Base-by-base conservation (phyloP, 1,140 invertebrate genomes). In the Centruroides sculpturatus region DNA sequence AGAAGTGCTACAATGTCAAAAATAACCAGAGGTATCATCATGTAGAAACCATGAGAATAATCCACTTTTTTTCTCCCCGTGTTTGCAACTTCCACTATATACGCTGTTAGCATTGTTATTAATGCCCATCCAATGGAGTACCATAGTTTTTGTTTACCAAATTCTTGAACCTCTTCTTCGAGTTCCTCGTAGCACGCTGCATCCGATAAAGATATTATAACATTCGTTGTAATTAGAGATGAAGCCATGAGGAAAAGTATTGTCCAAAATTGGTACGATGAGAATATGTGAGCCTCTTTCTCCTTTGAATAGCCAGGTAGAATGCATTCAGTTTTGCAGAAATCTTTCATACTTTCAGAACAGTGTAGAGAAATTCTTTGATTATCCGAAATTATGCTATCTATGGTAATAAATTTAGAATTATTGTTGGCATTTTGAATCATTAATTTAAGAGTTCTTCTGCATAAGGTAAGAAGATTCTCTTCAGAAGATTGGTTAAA, bases 31-130 rank as follows among this genome's bases (percentile, higher is more conserved):
- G 58, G 6, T 12, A 41, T 56, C 4, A 62, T n/a, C 2, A 59
- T 35, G 5, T 49, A 62, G 9, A 62, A 62, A 13, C 61, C 55
- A 4, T 47, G 9, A 12, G 50, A n/a, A 35, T 62, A 62, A 59
- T 62, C 57, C 5, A 55, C 49, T 76, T 0, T 80, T n/a, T 23
- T 12, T 13, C 49, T 3, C 5, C 48, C 46, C 35, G 34, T 13
- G 12, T 34, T 58, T 5, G 47, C 35, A 9, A 62, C 7, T n/a
- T 64, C 36, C 12, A 60, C 60, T 6, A 64, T 3, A 36, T 60
- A 64, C 8, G 55, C 59, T 35, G 55, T 53, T 13, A 47, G 48
- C 4, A 64, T 35, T 9, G 63, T 49, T 2, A 55, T 56, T 11
- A 58, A 8, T 8, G 59, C 63, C 59, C 59, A 64, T 12, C 63